A percentile compares a stretch with the other conserved stretches of the same genome.
phyloP scores from a whole-genome alignment of 2,888 invertebrate genomes.

The Acutogordius australiensis region DNA sequence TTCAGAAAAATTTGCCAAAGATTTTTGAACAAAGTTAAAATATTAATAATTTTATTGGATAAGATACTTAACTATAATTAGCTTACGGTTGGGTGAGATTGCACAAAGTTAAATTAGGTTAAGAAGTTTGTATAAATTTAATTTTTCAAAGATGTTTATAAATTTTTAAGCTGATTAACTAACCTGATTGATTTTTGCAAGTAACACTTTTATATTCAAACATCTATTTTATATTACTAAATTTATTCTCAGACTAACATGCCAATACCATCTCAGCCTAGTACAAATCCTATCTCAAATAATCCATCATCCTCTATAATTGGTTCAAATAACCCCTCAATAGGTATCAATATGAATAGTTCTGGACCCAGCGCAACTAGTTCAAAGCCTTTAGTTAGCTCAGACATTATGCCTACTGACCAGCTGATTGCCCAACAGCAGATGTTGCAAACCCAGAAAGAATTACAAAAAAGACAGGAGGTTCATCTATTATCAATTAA shows the following conservation, averaged over 20 bases:
- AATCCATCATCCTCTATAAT: neutral
- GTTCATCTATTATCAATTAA: neutral
- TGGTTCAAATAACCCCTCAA: neutral
- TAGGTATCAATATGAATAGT: neutral
- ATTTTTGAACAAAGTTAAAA: too few species aligned
- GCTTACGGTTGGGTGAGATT: too few species aligned
- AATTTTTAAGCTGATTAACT: too few species aligned
- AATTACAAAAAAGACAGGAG: constrained; percentile 8
- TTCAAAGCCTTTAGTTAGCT: neutral
- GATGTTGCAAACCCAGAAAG: neutral
- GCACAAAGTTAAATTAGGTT: too few species aligned
- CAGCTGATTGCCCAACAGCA: neutral
- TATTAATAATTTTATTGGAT: too few species aligned
- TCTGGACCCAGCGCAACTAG: neutral
- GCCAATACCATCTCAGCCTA: neutral
- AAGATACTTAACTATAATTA: too few species aligned
- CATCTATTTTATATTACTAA: neutral
- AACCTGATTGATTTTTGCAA: too few species aligned
- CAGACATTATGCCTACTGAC: constrained; percentile 4
- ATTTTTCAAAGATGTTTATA: too few species aligned
- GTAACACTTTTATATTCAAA: too few species aligned
- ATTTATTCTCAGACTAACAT: neutral
- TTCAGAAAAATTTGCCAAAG: too few species aligned
- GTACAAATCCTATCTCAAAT: neutral
- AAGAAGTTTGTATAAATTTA: too few species aligned